Conservation (phyloP, 2,888 invertebrate genomes). For the Spodoptera picta region DNA sequence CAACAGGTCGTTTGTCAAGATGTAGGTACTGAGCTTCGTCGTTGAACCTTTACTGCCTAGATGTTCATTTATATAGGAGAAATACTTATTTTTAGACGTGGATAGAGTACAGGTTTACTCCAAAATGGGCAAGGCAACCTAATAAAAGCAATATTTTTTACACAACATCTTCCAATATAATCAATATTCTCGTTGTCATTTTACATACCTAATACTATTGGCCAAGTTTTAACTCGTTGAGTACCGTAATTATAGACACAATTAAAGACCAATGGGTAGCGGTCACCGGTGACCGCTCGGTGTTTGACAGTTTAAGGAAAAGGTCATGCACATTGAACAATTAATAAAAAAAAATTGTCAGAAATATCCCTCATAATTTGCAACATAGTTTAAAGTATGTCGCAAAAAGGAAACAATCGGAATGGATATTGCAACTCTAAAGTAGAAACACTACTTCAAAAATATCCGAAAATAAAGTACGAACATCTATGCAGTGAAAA, state of each 20-base stretch:
- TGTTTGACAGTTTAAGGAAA: too few relatives aligned
- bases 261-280: too few relatives aligned
- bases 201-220: too few relatives aligned
- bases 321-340: too few relatives aligned
- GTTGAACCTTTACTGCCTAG: constrained; percentile 13
- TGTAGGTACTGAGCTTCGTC: constrained; percentile 28
- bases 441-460: constrained; percentile 17
- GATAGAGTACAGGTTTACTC: neutral
- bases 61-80: constrained; percentile 17
- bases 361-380: neutral
- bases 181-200: too few relatives aligned
- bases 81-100: constrained; percentile 18
- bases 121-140: neutral
- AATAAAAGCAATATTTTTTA: too few relatives aligned
- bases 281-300: too few relatives aligned
- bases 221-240: too few relatives aligned
- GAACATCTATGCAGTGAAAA: constrained; percentile 62
- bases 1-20: constrained; percentile 52
- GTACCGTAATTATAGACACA: too few relatives aligned
- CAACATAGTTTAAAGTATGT: too few relatives aligned
- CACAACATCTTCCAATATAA: too few relatives aligned
- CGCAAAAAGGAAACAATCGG: too few relatives aligned
- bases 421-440: neutral
- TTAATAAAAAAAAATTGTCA: neutral
- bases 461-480: constrained; percentile 42